A percentile compares a stretch with the other conserved stretches of the same genome.
Evolutionary conservation across 2,888 invertebrate species (phyloP).

Genomic region (Agonopterix alstromeriana): DNA sequence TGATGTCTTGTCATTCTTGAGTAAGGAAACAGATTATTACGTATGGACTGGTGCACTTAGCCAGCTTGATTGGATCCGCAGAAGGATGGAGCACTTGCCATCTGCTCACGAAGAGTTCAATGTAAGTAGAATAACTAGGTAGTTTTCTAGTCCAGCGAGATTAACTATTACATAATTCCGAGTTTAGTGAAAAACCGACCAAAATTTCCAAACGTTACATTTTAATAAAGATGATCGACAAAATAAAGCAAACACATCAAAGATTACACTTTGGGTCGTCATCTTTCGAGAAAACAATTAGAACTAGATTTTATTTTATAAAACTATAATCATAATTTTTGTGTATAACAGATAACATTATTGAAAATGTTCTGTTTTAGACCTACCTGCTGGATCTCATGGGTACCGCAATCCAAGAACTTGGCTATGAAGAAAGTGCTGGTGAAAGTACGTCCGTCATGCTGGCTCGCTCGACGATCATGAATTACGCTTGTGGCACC

Average conservation of each 20-base stretch:
- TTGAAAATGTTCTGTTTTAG: conserved; percentile 27
- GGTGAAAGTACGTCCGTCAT: conserved; percentile 73
- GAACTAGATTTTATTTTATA: neutral
- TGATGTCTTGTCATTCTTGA: conserved; percentile 80
- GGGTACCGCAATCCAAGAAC: conserved; percentile 52
- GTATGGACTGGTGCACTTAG: conserved; percentile 84
- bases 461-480: conserved; percentile 75
- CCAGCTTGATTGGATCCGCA: conserved; percentile 70
- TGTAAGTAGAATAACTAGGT: conserved; percentile 26
- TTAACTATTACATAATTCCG: too few species aligned
- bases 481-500: conserved; percentile 80
- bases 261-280: neutral
- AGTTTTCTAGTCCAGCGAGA: too few species aligned
- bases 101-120: conserved; percentile 35
- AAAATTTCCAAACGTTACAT: neutral
- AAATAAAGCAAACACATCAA: neutral
- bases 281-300: neutral
- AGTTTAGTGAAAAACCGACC: neutral
- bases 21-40: conserved; percentile 81
- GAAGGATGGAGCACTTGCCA: conserved; percentile 52
- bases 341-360: neutral
- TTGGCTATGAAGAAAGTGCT: conserved; percentile 65
- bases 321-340: neutral
- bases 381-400: conserved; percentile 64
- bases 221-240: neutral